Evolutionary conservation across 30 jellyfish, hydroid and myxozoan species (phyloP), one percentile per base, ranked within the genome.

Genomic region (Cassiopea xamachana): DNA sequence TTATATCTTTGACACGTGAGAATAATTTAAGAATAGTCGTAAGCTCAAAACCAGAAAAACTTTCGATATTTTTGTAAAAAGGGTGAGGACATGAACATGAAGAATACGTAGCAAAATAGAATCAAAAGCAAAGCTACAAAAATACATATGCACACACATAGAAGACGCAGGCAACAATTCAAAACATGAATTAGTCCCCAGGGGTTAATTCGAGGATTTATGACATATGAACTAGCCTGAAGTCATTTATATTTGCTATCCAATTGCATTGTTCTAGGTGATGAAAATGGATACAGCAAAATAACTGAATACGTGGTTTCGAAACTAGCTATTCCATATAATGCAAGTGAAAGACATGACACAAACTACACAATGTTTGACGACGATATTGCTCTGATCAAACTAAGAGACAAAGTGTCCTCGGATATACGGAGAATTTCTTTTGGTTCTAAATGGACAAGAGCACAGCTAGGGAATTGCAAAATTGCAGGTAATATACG

Each of bases 351-450:
- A 3, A 19, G 39, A 16, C 10, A 71, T 19, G 55, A 39, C n/a
- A 43, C n/a, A 14, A 51, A 55, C 16, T 71, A 18, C 55, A 78
- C 75, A 15, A 7, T 48, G 87, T 78, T 78, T 78, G 87, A 78
- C 75, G 19, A 78, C 17, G 87, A 78, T 60, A 55, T 78, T 27
- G 87, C 75, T 19, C 87, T 78, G 3, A 49, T 78, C 39, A 43
- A 55, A 75, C 75, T 78, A 14, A 15, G 71, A 78, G 71, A 78
- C 5, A 69, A 78, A 49, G 59, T 69, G 3, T 69, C 87, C 27
- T 16, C 80, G 27, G 27, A 6, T 43, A 55, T 71, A 8, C 17
- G 27, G 18, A 71, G 80, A 71, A 71, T 71, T 6, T 2, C n/a
- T 1, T n/a, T 71, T 6, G 39, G 15, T 64, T 4, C 7, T 15